Conservation (phyloP, 2,888 invertebrate genomes). For the Drosophila setosimentum region DNA sequence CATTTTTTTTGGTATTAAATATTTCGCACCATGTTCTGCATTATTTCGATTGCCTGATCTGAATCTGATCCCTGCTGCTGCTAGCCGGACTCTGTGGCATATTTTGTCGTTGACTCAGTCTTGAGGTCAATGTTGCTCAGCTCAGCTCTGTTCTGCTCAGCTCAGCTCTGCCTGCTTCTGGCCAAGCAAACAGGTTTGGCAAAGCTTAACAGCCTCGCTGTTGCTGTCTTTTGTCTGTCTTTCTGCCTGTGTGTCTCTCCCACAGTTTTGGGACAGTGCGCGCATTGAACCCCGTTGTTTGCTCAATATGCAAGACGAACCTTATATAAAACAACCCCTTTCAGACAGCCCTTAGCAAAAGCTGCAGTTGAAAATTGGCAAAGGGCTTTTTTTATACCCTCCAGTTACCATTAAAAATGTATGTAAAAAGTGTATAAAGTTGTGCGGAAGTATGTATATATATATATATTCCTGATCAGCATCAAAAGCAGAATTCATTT, state of each 20-base stretch:
- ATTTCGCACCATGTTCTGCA: constrained; percentile 82
- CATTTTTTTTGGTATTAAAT: constrained; percentile 77
- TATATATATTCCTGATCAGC: neutral
- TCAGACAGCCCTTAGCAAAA: constrained; percentile 50
- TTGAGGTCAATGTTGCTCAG: constrained; percentile 76
- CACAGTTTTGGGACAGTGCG: constrained; percentile 50
- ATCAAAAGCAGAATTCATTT: neutral
- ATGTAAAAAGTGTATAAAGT: neutral
- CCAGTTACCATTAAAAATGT: neutral
- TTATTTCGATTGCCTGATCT: constrained; percentile 68
- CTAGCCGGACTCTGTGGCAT: constrained; percentile 47
- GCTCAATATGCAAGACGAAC: constrained; percentile 9
- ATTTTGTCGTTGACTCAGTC: constrained; percentile 79
- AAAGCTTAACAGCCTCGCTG: constrained; percentile 45
- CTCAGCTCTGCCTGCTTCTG: constrained; percentile 30
- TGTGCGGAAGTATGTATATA: neutral
- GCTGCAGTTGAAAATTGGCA: constrained; percentile 7
- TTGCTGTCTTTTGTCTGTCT: constrained; percentile 16
- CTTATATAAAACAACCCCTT: constrained; percentile 44
- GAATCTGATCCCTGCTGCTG: constrained; percentile 45
- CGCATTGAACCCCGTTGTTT: constrained; percentile 54
- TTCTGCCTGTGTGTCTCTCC: constrained; percentile 25
- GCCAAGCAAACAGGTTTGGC: constrained; percentile 70
- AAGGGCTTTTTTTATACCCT: neutral
- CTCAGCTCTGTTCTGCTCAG: neutral